Evolutionary conservation across 1,140 invertebrate genomes (phyloP), one percentile per base, ranked within the genome.

Genomic region (Cyclina sinensis): DNA sequence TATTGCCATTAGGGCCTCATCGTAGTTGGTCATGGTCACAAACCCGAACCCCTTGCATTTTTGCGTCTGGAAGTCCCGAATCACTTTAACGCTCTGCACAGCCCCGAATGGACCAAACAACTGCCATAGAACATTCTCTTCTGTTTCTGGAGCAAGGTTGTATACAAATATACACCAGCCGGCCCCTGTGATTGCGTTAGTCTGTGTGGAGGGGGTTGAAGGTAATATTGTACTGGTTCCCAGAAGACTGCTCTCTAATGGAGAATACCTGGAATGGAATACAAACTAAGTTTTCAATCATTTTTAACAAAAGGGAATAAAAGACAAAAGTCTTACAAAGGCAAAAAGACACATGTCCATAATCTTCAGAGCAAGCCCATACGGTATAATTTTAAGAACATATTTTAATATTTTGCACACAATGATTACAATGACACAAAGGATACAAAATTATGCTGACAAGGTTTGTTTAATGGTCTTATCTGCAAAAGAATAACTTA

Each of bases 1-100:
- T 93, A 99, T 99, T 80, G 99, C 99, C 88, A 99, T 97, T 35
- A 99, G 97, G 18, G 99, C 99, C 95, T 99, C 99, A 95, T 99
- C 99, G 96, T 99, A 99, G 96, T 99, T 99, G 93, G 98, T 99
- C 99, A 99, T 99, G 81, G 99, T 99, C 86, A 99, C 99, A 96
- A 99, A 99, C n/a, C 99, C 99, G 95, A 99, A 99, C 92, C 99
- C 99, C 96, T 99, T 99, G 97, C 99, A 99, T 96, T 99, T 99
- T 96, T 99, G 99, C 89, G 99, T 99, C 96, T 99, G 98, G 93
- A 99, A 97, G 96, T 99, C 99, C 89, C 99, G 97, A 94, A 99
- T 99, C 78, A 96, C 96, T 96, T 99, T 99, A 43, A 99, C 99
- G 94, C 98, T 99, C 96, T 99, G 98, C 84, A 99, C 99, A 88